Evolutionary conservation across 30 jellyfish, hydroid and myxozoan genomes (phyloP).

Genomic region (Hydractinia echinata): DNA sequence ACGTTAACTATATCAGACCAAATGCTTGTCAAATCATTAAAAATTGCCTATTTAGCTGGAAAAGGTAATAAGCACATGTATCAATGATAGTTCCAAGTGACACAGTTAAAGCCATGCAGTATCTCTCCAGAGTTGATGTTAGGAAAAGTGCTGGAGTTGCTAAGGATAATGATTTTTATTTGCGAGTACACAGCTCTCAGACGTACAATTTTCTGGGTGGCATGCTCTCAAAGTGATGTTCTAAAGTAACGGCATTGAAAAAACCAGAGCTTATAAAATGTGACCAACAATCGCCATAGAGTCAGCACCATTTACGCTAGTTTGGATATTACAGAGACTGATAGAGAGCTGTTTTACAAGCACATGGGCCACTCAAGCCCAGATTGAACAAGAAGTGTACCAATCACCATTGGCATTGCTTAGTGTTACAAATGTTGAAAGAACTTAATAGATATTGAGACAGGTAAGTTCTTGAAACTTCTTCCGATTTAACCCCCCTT

Average conservation of each 20-base stretch:
- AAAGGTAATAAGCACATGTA: background rate
- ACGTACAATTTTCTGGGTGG: slow-evolving; percentile 12
- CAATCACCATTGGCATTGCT: slow-evolving; percentile 19
- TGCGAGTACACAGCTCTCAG: slow-evolving; percentile 17
- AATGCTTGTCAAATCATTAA: slow-evolving; percentile 11
- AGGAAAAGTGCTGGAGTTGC: slow-evolving; percentile 8
- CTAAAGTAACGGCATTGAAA: slow-evolving; percentile 1
- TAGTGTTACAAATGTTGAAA: slow-evolving; percentile 11
- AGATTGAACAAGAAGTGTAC: background rate
- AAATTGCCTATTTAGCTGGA: slow-evolving; percentile 13
- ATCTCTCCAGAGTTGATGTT: background rate
- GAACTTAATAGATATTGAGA: background rate
- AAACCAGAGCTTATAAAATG: background rate
- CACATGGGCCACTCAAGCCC: slow-evolving; percentile 13
- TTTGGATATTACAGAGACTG: slow-evolving; percentile 8
- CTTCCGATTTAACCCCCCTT: too few species aligned
- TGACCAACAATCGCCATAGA: slow-evolving; percentile 9
- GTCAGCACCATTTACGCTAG: slow-evolving; percentile 7
- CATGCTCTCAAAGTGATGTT: slow-evolving; percentile 11
- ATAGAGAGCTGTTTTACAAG: slow-evolving; percentile 1
- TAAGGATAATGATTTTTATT: background rate
- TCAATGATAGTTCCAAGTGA: slow-evolving; percentile 13
- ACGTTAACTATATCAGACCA: background rate
- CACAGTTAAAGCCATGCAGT: slow-evolving; percentile 3
- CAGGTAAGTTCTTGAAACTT: background rate